Evolutionary conservation across 2,888 invertebrate genomes (phyloP), one percentile per base, ranked within the genome.

Genomic region (Lycophotia porphyrea): DNA sequence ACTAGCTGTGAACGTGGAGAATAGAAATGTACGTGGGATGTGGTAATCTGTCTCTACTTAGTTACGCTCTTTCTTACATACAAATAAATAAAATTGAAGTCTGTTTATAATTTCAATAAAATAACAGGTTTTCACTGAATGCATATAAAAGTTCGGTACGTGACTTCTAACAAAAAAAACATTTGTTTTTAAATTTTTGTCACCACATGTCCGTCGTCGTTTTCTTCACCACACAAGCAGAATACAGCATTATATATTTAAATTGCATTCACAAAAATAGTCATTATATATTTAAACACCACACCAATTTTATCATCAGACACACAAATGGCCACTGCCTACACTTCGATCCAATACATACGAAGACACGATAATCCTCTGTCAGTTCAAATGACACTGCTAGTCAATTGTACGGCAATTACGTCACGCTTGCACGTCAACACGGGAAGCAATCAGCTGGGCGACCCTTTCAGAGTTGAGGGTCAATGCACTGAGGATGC

Each of bases 401-500:
- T 79, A 77, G 82, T 87, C 87, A 88, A 84, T 88, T 87, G 85
- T 76, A 61, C 49, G 31, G 74, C 76, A 80, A 84, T 87, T 79
- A 82, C 78, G 78, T 76, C 72, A 81, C 68, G 72, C 63, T 1
- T 85, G 84, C 86, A 85, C 87, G 90, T 89, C 91, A 88, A 91
- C 88, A 89, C 88, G 76, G 91, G 91, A 91, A 89, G 88, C 90
- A 91, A 91, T 91, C 92, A 90, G 86, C 83, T 81, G 73, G 11
- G 78, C 81, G 81, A 84, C 86, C 83, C 85, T 85, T 88, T 85
- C 81, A 61, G 42, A 71, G 60, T 61, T 27, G 27, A 61, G 64
- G 87, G 85, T 79, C 87, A 80, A 77, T 73, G 82, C 60, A 72
- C 84, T 52, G 67, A 68, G 71, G 44, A 78, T 80, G 71, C 31